phyloP scores from a whole-genome alignment of 2,797 vertebrate genomes.

The Steatocranus sp. region DNA sequence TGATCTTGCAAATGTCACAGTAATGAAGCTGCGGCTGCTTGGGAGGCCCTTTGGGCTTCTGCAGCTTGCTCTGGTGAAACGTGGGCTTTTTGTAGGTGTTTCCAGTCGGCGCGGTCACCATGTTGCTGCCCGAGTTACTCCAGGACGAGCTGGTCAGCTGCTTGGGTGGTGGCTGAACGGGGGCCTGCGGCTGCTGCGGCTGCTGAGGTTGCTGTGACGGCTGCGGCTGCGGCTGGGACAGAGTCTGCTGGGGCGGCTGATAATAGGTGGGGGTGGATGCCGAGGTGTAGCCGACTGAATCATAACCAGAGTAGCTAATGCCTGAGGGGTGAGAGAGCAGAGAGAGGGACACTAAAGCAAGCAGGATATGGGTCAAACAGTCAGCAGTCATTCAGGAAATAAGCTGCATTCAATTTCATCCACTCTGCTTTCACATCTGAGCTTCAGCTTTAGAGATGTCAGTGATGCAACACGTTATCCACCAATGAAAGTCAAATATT shows the following conservation, averaged over 20 bases:
- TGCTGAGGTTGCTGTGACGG: slow-evolving; percentile 55
- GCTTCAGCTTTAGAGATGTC: not conserved
- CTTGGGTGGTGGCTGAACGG: slow-evolving; percentile 64
- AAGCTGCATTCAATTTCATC: not conserved
- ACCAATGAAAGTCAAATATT: not conserved
- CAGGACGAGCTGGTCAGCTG: slow-evolving; percentile 71
- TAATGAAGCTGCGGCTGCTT: slow-evolving; percentile 82
- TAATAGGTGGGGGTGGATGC: slow-evolving; percentile 72
- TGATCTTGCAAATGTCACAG: slow-evolving; percentile 87
- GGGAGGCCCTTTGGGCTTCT: slow-evolving; percentile 74
- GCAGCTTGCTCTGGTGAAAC: slow-evolving; percentile 73
- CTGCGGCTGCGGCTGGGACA: slow-evolving; percentile 51
- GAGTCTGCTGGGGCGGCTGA: slow-evolving; percentile 67
- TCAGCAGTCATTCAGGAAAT: not conserved
- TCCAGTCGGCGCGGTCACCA: slow-evolving; percentile 51
- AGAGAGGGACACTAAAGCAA: not conserved
- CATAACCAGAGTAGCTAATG: slow-evolving; percentile 71
- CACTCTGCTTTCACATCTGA: not conserved
- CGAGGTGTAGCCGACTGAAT: slow-evolving; percentile 65
- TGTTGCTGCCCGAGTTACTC: slow-evolving; percentile 68
- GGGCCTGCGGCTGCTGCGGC: slow-evolving; percentile 50
- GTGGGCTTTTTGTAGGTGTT: slow-evolving; percentile 69
- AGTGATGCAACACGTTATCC: not conserved
- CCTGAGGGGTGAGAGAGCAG: slow-evolving; percentile 56
- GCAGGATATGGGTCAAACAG: slow-evolving; percentile 3